phyloP scores from a whole-genome alignment of 30 jellyfish, hydroid and myxozoan species.

The Aurelia aurita complex sp. Pacific region DNA sequence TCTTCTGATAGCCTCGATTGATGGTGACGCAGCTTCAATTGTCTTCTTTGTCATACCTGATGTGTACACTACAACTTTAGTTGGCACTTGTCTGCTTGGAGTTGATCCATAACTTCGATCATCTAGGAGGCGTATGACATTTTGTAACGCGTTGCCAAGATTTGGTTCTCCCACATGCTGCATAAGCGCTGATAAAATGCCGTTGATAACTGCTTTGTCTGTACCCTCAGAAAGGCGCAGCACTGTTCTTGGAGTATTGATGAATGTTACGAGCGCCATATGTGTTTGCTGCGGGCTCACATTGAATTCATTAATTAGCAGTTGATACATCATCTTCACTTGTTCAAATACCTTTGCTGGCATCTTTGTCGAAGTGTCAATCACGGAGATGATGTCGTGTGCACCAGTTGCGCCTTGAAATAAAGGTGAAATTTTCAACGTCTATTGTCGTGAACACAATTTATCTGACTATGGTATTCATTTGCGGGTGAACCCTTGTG shows the following conservation, averaged over 20 bases:
- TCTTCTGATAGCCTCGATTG: conserved; percentile 13
- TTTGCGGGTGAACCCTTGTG: no score
- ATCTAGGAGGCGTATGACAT: conserved; percentile 27
- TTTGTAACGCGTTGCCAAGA: conserved; percentile 40
- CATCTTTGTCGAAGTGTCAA: conserved; percentile 44
- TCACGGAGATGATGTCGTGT: conserved; percentile 43
- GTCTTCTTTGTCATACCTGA: conserved; percentile 29
- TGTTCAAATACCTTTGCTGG: background rate
- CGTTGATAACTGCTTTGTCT: conserved; percentile 15
- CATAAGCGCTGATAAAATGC: conserved; percentile 16
- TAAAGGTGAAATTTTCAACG: no score
- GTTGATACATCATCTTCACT: conserved; percentile 8
- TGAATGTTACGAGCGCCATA: conserved; percentile 22
- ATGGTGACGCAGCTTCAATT: conserved; percentile 25
- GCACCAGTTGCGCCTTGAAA: conserved; percentile 1
- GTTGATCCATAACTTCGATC: conserved; percentile 20
- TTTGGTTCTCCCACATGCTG: conserved; percentile 19
- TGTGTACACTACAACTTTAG: conserved; percentile 33
- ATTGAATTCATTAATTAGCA: conserved; percentile 31
- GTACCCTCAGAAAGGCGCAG: conserved; percentile 44
- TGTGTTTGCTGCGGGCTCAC: conserved; percentile 39
- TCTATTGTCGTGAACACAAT: no score
- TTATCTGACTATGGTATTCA: no score
- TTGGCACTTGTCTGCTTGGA: conserved; percentile 37
- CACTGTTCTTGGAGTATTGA: conserved; percentile 48